Evolutionary conservation across 2,888 invertebrate genomes (phyloP), one percentile per base, ranked within the genome.

Genomic region (Clostera curtula): DNA sequence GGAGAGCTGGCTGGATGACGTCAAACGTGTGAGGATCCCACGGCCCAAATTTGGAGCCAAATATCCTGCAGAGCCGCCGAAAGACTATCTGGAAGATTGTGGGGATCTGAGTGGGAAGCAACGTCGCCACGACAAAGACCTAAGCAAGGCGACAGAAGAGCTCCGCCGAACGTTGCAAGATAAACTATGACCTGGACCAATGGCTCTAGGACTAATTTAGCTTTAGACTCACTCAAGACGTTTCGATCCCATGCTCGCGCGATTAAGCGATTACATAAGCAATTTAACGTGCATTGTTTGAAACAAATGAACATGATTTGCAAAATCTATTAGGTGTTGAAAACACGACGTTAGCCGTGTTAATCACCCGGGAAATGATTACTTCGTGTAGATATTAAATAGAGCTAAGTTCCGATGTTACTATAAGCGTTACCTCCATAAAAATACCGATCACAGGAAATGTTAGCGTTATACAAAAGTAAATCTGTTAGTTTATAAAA

Each of bases 1-100:
- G 93, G 94, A 94, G 64, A 90, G 92, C 49, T 93, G 93, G 93
- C 72, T 93, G 56, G 89, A 89, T 43, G 93, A 94, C 68, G 91
- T 94, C 24, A 93, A 93, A 69, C 88, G 92, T 46, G 90, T 94
- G 38, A 86, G 91, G 49, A 94, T 94, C 52, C 94, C 94, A 12
- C 87, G 94, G 42, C 94, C 94, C 3, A 94, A 94, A 84, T 93
- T 93, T 59, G 90, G 88, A 25, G 86, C 85, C 47, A 87, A 84
- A 56, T 90, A 86, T 50, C 91, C 90, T 30, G 89, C 83, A 32
- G 91, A 91, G 56, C 92, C 92, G 8, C 92, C 92, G 6, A 90
- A 93, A 67, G 93, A 93, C 66, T 93, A 93, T 67, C 86, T 90
- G 49, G 89, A 90, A 38, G 89, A 90, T 28, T 49, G 49, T 15